Percentiles rank a stretch among this genome's conserved stretches.
These are phyloP conservation scores for Microchrysa polita DNA, from an alignment of 2,888 invertebrate species.

Conservation along the genomic window DNA sequence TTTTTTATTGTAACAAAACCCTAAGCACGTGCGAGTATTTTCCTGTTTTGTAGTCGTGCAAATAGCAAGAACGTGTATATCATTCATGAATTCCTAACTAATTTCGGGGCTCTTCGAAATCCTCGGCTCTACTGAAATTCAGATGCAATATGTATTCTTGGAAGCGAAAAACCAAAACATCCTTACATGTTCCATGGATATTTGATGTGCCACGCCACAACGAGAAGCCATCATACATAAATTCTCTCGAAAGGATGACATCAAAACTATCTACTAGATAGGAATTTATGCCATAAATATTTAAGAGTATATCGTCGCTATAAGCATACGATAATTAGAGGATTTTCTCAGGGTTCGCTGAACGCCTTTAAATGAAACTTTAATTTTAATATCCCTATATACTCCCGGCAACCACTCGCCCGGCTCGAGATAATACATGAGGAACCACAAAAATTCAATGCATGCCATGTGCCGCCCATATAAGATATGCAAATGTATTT, in stretches of 20 bases:
- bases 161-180: neutral
- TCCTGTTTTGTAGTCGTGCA: no score
- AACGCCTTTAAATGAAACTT: no score
- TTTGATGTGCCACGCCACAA: neutral
- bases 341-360: no score
- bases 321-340: no score
- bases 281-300: neutral
- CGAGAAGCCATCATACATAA: neutral
- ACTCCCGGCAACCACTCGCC: no score
- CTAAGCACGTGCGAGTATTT: no score
- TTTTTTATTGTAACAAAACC: no score
- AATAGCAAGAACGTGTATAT: neutral
- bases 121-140: neutral
- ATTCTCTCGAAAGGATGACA: neutral
- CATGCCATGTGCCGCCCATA: no score
- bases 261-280: neutral
- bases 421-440: no score
- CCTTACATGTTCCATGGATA: neutral
- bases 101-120: neutral
- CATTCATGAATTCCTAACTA: neutral
- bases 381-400: no score
- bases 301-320: neutral
- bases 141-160: conserved; percentile 2
- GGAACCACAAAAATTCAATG: no score
- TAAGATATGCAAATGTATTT: conserved; percentile 13